These are phyloP conservation scores for Sinonovacula constricta DNA, from an alignment of 1,140 invertebrate species.

Conservation along the genomic window DNA sequence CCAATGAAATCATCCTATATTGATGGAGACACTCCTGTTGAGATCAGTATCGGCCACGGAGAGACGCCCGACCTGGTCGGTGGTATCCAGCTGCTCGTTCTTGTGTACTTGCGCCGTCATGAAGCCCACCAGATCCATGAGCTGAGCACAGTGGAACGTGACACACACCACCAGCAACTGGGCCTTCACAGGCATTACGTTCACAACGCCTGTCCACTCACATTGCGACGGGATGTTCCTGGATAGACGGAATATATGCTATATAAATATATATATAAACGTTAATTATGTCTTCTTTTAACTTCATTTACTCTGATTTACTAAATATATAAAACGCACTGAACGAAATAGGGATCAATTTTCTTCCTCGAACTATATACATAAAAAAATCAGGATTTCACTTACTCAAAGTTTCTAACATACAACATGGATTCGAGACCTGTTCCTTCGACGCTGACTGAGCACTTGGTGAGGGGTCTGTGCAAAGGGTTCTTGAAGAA, in stretches of 20 bases:
- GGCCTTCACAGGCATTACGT: conserved; percentile 26
- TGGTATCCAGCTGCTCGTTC: background rate
- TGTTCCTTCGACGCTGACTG: conserved; percentile 38
- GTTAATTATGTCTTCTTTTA: no score
- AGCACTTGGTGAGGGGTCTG: conserved; percentile 10
- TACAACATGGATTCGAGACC: conserved; percentile 40
- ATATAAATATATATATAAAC: no score
- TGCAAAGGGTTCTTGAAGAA: conserved; percentile 47
- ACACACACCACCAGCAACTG: conserved; percentile 26
- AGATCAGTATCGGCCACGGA: background rate
- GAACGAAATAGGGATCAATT: no score
- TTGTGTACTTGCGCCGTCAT: conserved; percentile 11
- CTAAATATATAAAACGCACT: no score
- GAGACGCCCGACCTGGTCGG: background rate
- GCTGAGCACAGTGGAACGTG: conserved; percentile 42
- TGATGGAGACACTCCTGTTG: background rate
- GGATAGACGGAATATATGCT: no score
- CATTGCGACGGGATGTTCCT: conserved; percentile 42
- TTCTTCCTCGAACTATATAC: no score
- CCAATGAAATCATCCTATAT: background rate
- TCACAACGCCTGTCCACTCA: conserved; percentile 46
- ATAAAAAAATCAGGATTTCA: background rate
- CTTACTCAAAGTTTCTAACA: conserved; percentile 37
- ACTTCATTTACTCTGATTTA: no score
- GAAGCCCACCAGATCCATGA: conserved; percentile 37